Evolutionary conservation across 2,888 invertebrate genomes (phyloP).

Genomic region (Nomada flava): DNA sequence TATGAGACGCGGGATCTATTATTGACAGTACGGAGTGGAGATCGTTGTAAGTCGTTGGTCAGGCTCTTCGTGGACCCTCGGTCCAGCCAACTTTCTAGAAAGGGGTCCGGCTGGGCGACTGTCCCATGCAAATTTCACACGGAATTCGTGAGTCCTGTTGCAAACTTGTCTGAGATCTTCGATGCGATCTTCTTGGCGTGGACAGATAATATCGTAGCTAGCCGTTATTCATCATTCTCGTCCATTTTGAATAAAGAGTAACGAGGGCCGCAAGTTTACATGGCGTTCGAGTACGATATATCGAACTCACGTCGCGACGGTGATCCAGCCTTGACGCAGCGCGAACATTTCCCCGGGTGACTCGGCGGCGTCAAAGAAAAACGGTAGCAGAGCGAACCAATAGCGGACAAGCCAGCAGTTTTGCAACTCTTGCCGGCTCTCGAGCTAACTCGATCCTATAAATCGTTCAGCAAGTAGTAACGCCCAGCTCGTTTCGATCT

Average conservation of each 20-base stretch:
- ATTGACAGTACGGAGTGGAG: conserved; percentile 80
- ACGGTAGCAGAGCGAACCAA: conserved; percentile 33
- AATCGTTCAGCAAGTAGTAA: conserved; percentile 72
- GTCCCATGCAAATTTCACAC: conserved; percentile 44
- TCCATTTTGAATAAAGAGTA: background rate
- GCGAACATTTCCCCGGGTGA: conserved; percentile 6
- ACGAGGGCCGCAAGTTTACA: too few relatives aligned
- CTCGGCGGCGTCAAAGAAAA: conserved; percentile 39
- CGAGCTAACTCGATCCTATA: conserved; percentile 66
- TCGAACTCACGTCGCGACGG: background rate
- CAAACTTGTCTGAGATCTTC: background rate
- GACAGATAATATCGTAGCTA: background rate
- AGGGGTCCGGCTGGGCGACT: conserved; percentile 5
- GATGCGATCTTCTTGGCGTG: background rate
- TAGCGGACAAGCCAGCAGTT: conserved; percentile 55
- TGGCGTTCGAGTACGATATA: too few relatives aligned
- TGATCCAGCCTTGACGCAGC: background rate
- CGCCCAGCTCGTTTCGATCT: conserved; percentile 74
- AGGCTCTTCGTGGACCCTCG: conserved; percentile 59
- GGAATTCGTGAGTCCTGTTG: conserved; percentile 2
- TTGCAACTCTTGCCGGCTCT: conserved; percentile 68
- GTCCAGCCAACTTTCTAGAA: conserved; percentile 27
- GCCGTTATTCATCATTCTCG: background rate
- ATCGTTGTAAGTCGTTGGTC: conserved; percentile 78
- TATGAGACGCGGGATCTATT: conserved; percentile 75